These are phyloP conservation scores for Nothoprocta pentlandii DNA, from an alignment of 2,113 vertebrate species.

Conservation along the genomic window DNA sequence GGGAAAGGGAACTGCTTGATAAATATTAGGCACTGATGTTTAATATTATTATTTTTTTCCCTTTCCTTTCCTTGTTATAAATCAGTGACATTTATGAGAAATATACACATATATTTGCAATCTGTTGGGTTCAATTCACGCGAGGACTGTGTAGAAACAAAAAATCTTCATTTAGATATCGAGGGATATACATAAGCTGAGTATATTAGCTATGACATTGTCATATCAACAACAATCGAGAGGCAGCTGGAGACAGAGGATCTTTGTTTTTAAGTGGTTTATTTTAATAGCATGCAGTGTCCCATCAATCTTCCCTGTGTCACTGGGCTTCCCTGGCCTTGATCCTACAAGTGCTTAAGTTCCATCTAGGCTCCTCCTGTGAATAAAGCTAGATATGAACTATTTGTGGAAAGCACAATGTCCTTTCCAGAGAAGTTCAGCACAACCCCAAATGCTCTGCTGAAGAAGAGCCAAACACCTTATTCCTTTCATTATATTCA, in stretches of 20 bases:
- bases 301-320: not conserved
- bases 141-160: not conserved
- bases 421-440: not conserved
- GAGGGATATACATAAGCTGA: not conserved
- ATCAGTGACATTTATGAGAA: not conserved
- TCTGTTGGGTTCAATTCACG: not conserved
- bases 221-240: not conserved
- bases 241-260: not conserved
- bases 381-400: not conserved
- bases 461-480: not conserved
- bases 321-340: not conserved
- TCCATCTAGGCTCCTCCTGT: not conserved
- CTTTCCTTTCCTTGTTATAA: not conserved
- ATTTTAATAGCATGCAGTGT: not conserved
- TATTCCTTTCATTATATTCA: not conserved
- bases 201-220: slow-evolving; percentile 14
- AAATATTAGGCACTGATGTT: not conserved
- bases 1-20: not conserved
- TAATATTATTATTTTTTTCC: slow-evolving; percentile 19
- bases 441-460: not conserved
- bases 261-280: slow-evolving; percentile 45
- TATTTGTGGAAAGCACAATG: not conserved
- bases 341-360: not conserved
- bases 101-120: not conserved
- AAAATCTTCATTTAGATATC: not conserved